Evolutionary conservation across 2,113 vertebrate genomes (phyloP).

Genomic region (Mastomys coucha): DNA sequence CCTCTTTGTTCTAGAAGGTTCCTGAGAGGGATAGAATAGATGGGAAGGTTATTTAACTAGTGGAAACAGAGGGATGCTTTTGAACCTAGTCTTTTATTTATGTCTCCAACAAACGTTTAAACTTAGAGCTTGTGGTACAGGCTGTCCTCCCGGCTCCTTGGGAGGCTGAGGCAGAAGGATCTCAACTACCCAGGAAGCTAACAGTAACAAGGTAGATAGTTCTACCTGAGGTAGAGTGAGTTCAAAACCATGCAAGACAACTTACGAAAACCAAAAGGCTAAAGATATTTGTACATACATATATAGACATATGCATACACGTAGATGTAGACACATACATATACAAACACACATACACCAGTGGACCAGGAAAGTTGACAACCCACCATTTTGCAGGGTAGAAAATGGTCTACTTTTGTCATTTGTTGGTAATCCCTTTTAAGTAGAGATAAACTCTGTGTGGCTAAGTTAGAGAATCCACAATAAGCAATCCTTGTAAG

Average conservation of each 20-base stretch:
- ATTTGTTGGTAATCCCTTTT: background rate
- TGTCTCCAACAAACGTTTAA: background rate
- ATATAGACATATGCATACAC: background rate
- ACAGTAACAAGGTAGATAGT: background rate
- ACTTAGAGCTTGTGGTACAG: background rate
- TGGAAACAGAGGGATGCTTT: background rate
- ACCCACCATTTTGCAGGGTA: background rate
- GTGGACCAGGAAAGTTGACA: background rate
- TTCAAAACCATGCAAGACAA: background rate
- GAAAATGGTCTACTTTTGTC: constrained; percentile 1
- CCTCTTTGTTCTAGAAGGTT: constrained; percentile 10
- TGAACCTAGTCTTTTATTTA: background rate
- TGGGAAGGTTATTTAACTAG: background rate
- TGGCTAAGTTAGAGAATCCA: constrained; percentile 12
- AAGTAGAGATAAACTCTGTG: background rate
- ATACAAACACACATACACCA: background rate
- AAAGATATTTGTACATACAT: too few relatives aligned
- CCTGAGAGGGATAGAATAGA: background rate
- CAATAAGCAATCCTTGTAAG: background rate
- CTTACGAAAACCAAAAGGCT: background rate
- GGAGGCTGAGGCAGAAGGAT: background rate
- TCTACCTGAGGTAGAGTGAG: background rate
- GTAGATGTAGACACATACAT: too few relatives aligned
- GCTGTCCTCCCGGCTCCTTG: too few relatives aligned
- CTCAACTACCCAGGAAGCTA: background rate